These are phyloP conservation scores for Coturnix japonica DNA, from an alignment of 2,113 vertebrate species.

Conservation along the genomic window DNA sequence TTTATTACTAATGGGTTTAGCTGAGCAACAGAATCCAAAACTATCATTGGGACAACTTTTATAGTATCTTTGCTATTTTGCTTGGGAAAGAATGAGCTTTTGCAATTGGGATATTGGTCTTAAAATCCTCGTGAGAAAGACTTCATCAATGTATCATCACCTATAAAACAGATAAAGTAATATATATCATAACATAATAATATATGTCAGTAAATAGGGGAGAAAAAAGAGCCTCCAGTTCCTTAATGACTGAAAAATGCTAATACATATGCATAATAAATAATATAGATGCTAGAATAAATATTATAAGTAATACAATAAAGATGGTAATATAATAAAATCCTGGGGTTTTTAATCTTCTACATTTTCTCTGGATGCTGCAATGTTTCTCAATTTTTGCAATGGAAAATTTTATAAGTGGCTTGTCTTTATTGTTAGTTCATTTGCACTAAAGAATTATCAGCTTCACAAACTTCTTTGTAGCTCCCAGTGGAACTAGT, in stretches of 20 bases:
- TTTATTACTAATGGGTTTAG: neutral
- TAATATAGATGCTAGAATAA: neutral
- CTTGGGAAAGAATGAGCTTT: neutral
- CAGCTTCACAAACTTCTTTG: conserved; percentile 77
- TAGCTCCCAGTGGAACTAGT: conserved; percentile 61
- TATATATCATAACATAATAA: neutral
- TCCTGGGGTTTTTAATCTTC: neutral
- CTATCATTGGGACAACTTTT: neutral
- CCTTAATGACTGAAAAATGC: neutral
- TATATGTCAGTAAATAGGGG: neutral
- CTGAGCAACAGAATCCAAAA: neutral
- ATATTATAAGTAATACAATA: conserved; percentile 10
- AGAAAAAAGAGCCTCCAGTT: neutral
- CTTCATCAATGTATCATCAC: neutral
- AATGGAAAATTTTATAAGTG: conserved; percentile 64
- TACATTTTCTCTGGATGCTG: conserved; percentile 25
- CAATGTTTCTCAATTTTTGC: conserved; percentile 35
- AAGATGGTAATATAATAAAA: neutral
- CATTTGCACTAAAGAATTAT: conserved; percentile 74
- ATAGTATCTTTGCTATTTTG: neutral
- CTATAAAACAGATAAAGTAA: neutral
- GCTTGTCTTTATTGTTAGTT: conserved; percentile 52
- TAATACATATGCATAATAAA: neutral
- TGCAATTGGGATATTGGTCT: neutral
- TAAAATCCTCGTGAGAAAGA: neutral